These are phyloP conservation scores for Amphiprion percula DNA, from an alignment of 2,113 vertebrate species.

Conservation along the genomic window DNA sequence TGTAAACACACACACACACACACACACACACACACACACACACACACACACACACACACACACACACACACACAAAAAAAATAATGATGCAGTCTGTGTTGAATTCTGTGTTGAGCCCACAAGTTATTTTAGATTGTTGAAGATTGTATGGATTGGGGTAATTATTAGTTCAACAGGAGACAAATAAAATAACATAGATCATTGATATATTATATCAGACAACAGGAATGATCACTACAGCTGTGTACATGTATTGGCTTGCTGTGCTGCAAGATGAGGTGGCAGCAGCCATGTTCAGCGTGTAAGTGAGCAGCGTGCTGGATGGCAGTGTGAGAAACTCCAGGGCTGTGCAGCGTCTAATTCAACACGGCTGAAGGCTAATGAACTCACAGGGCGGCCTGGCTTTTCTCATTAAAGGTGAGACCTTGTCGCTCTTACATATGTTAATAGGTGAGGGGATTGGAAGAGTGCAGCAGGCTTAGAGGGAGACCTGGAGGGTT, in stretches of 20 bases:
- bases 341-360: conserved; percentile 52
- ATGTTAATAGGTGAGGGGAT: conserved; percentile 65
- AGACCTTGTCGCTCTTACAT: conserved; percentile 65
- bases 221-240: too few species aligned
- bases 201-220: neutral
- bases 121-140: too few species aligned
- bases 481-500: conserved; percentile 40
- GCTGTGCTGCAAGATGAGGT: neutral
- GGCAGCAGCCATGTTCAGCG: neutral
- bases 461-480: conserved; percentile 31
- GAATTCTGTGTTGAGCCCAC: too few species aligned
- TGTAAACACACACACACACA: too few species aligned
- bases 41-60: too few species aligned
- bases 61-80: too few species aligned
- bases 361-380: conserved; percentile 69
- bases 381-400: conserved; percentile 66
- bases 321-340: conserved; percentile 37
- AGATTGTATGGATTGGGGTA: too few species aligned
- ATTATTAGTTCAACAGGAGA: neutral
- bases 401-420: conserved; percentile 77
- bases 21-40: too few species aligned
- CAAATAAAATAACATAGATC: neutral
- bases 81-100: too few species aligned
- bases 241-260: too few species aligned
- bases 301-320: conserved; percentile 15